Percentiles rank a stretch among this genome's conserved stretches.
Conservation (phyloP, 2,888 invertebrate genomes). For the Unio delphinus region DNA sequence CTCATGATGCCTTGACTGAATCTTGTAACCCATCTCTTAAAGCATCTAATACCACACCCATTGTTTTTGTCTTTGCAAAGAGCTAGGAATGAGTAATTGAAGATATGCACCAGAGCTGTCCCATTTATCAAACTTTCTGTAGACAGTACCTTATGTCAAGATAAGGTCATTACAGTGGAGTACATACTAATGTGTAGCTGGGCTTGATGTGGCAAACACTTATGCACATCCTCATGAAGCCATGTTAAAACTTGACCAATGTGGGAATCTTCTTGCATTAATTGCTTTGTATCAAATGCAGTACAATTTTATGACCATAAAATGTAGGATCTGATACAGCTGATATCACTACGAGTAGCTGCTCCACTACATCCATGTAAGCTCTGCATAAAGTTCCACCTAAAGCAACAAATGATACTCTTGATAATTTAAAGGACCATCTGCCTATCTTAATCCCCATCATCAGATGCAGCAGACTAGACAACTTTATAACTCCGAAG, state of each 20-base stretch:
- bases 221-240: not conserved
- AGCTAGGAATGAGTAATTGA: not conserved
- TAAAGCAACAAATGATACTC: too few relatives aligned
- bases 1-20: too few relatives aligned
- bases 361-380: not conserved
- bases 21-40: too few relatives aligned
- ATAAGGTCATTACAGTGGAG: not conserved
- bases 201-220: conserved; percentile 3
- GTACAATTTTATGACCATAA: not conserved
- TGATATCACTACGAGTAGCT: not conserved
- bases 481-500: too few relatives aligned
- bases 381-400: too few relatives aligned
- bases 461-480: too few relatives aligned
- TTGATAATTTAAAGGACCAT: too few relatives aligned
- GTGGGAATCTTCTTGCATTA: conserved; percentile 4
- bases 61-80: conserved; percentile 7
- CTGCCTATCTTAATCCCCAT: too few relatives aligned
- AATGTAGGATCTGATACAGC: not conserved
- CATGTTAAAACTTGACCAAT: conserved; percentile 1
- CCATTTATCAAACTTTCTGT: too few relatives aligned
- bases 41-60: too few relatives aligned
- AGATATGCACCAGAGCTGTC: too few relatives aligned
- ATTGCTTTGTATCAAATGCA: not conserved
- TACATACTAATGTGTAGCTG: conserved; percentile 6
- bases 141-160: conserved; percentile 1